Base-by-base conservation (phyloP, 1,140 invertebrate genomes). In the Hycleus phaleratus region DNA sequence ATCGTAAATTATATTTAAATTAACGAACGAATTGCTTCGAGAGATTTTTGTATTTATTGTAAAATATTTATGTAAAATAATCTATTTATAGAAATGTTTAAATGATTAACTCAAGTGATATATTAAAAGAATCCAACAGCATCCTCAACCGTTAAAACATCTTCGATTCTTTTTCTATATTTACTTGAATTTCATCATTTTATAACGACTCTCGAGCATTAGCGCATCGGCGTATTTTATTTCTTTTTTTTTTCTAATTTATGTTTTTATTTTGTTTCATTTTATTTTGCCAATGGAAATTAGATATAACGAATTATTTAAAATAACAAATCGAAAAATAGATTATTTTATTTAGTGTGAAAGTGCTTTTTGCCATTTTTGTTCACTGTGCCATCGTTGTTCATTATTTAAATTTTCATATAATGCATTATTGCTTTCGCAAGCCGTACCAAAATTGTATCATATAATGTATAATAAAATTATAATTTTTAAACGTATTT, bases 351-450 rank as follows among this genome's bases (percentile, higher is more conserved):
- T 65, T 66, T 67, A 64, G 70, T 70, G 68, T 71, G 70, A 67
- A 66, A 66, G 67, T 67, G 70, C 70, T 71, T 71, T 47, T 51
- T 46, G 56, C 61, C 57, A 56, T 59, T 46, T 62, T 59, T 32
- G 32, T 62, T 59, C 61, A 62, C 59, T 59, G 26, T 56, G 64
- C 63, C 63, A 68, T 68, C 62, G 49, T 61, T 66, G 52, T 69
- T 69, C 58, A 67, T 64, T 65, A 69, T 68, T 66, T 70, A 65
- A 66, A 59, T 64, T 65, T 65, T 66, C 64, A 66, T 32, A 32
- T 67, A 61, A 60, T 64, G 64, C 66, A 70, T 70, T 69, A 66
- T 70, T 32, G 68, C 68, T 71, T 71, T 60, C 61, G 68, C 70
- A 64, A 68, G 66, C 65, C 62, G 57, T 64, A 66, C 60, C 62